Conservation (phyloP, 2,797 vertebrate species). For the Taenioides sp. region DNA sequence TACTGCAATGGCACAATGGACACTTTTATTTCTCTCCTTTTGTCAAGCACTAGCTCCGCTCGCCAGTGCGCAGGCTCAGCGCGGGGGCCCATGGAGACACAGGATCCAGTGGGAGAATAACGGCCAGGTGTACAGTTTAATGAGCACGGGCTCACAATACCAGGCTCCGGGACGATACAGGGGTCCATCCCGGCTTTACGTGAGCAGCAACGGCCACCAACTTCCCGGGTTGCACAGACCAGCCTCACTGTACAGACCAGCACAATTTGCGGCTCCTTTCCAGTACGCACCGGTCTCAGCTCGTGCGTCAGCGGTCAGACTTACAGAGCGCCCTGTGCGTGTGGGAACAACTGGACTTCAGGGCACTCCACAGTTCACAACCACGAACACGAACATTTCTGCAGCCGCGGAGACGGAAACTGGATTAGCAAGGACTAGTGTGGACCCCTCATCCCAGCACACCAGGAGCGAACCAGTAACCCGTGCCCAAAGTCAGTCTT, state of each 20-base stretch:
- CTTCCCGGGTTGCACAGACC: slow-evolving; percentile 40
- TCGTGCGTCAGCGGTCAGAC: slow-evolving; percentile 45
- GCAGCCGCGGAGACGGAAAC: slow-evolving; percentile 17
- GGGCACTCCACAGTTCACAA: slow-evolving; percentile 15
- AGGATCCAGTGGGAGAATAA: slow-evolving; percentile 81
- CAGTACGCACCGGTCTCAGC: slow-evolving; percentile 25
- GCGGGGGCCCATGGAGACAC: slow-evolving; percentile 72
- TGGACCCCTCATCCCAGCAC: slow-evolving; percentile 15
- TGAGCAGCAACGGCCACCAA: slow-evolving; percentile 67
- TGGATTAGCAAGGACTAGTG: slow-evolving; percentile 30
- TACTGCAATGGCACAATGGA: slow-evolving; percentile 64
- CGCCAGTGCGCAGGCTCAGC: slow-evolving; percentile 60
- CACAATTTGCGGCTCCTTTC: neutral
- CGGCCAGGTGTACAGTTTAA: slow-evolving; percentile 77
- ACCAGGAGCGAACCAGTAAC: slow-evolving; percentile 4
- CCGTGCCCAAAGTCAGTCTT: slow-evolving; percentile 20
- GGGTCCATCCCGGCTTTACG: slow-evolving; percentile 58
- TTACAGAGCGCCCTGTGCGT: slow-evolving; percentile 20
- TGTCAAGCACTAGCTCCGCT: slow-evolving; percentile 59
- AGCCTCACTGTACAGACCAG: slow-evolving; percentile 1
- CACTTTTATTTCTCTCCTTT: slow-evolving; percentile 60
- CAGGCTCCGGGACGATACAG: slow-evolving; percentile 59
- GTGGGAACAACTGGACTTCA: slow-evolving; percentile 28
- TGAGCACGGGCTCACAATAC: slow-evolving; percentile 77
- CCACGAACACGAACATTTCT: slow-evolving; percentile 31